phyloP scores from a whole-genome alignment of 2,888 invertebrate genomes.

The Heliothis peltigera region DNA sequence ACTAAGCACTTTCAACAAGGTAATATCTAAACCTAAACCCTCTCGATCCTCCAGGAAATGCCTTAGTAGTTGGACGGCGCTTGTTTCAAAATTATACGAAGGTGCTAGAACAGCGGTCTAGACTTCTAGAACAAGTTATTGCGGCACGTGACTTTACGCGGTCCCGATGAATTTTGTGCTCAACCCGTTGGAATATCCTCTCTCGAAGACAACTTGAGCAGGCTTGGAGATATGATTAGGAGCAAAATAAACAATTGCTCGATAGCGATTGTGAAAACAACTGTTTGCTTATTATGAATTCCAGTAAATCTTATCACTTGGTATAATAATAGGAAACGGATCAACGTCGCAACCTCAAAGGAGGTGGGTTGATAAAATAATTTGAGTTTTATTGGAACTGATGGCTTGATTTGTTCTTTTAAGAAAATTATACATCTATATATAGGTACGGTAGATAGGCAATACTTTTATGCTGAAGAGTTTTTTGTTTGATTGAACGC shows the following conservation, averaged over 20 bases:
- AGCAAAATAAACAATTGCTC: too few relatives aligned
- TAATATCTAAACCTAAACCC: slow-evolving; percentile 14
- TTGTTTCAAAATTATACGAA: slow-evolving; percentile 42
- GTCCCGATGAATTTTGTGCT: slow-evolving; percentile 35
- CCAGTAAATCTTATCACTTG: slow-evolving; percentile 65
- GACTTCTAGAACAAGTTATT: slow-evolving; percentile 27
- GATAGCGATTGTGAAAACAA: too few relatives aligned
- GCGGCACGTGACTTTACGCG: slow-evolving; percentile 42
- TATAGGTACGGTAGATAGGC: too few relatives aligned
- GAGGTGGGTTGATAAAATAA: slow-evolving; percentile 76
- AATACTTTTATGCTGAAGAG: too few relatives aligned
- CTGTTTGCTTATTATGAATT: slow-evolving; percentile 16
- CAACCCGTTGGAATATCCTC: slow-evolving; percentile 16
- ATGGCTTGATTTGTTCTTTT: slow-evolving; percentile 61
- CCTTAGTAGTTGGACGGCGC: slow-evolving; percentile 23
- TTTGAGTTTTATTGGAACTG: slow-evolving; percentile 73
- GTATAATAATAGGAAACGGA: slow-evolving; percentile 75
- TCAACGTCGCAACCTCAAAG: slow-evolving; percentile 73
- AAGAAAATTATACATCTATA: slow-evolving; percentile 43
- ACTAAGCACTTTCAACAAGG: slow-evolving; percentile 19
- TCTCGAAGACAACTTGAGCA: slow-evolving; percentile 17
- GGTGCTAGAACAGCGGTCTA: slow-evolving; percentile 39
- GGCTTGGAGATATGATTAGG: background rate
- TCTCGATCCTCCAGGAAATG: slow-evolving; percentile 18
- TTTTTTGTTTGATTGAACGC: too few relatives aligned